Evolutionary conservation across 2,888 invertebrate species (phyloP).

Genomic region (Torymus aiolomorphi): DNA sequence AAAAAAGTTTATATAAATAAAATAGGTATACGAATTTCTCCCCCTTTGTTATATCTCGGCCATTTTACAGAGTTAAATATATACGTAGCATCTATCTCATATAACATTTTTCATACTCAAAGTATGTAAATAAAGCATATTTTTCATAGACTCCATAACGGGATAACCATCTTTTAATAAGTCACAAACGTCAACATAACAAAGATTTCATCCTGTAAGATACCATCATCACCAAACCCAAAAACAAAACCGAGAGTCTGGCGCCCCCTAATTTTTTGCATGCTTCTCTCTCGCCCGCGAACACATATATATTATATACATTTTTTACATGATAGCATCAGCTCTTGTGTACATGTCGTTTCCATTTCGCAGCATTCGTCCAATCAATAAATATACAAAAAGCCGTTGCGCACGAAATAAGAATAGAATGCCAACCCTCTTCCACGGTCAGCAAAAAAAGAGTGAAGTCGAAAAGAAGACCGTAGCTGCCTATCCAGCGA

Average conservation of each 20-base stretch:
- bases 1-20: too few species aligned
- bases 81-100: too few species aligned
- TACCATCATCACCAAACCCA: constrained; percentile 10
- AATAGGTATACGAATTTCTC: too few species aligned
- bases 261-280: neutral
- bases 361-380: constrained; percentile 7
- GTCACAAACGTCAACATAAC: neutral
- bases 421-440: neutral
- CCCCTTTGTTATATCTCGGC: too few species aligned
- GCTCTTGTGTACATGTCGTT: neutral
- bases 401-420: neutral
- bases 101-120: too few species aligned
- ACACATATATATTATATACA: neutral
- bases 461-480: neutral
- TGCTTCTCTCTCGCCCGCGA: neutral
- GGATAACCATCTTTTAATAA: too few species aligned
- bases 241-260: constrained; percentile 1
- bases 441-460: neutral
- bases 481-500: neutral
- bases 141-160: too few species aligned
- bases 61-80: too few species aligned
- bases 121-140: too few species aligned
- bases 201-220: constrained; percentile 26
- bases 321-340: constrained; percentile 25
- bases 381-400: constrained; percentile 45